Evolutionary conservation across 1,140 invertebrate species (phyloP).

Genomic region (Drosophila malerkotliana): DNA sequence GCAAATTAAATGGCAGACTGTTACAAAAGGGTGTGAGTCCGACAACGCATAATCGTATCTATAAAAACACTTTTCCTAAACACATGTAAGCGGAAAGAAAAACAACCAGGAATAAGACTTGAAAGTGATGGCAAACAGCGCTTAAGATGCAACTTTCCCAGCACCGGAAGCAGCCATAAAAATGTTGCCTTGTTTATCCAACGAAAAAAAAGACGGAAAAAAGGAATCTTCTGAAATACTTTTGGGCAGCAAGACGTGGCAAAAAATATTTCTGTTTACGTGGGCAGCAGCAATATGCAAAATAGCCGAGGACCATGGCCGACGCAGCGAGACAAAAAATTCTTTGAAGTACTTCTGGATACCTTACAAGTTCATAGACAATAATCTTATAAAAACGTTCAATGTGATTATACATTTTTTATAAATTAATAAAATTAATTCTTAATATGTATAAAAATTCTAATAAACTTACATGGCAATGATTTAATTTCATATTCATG

Average conservation of each 20-base stretch:
- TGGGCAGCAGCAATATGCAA: conserved; percentile 39
- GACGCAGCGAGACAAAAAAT: conserved; percentile 24
- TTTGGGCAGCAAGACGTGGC: conserved; percentile 30
- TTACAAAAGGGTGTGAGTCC: neutral
- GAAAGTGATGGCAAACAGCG: conserved; percentile 24
- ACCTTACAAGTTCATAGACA: neutral
- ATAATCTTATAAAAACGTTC: neutral
- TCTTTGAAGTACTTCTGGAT: conserved; percentile 30
- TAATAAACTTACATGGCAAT: too few relatives aligned
- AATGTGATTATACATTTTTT: too few relatives aligned
- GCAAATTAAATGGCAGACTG: neutral
- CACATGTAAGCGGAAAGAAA: conserved; percentile 11
- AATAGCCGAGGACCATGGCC: conserved; percentile 22
- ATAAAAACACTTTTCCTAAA: conserved; percentile 5
- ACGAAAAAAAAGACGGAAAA: neutral
- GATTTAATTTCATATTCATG: neutral
- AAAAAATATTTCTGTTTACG: conserved; percentile 41
- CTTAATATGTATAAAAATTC: too few relatives aligned
- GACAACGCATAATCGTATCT: neutral
- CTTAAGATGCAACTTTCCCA: conserved; percentile 39
- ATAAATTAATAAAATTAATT: too few relatives aligned
- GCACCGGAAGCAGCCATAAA: conserved; percentile 30
- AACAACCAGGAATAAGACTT: neutral
- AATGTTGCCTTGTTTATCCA: conserved; percentile 20
- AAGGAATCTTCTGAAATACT: conserved; percentile 16